Conservation (phyloP, 2,797 vertebrate genomes). For the Sciurus vulgaris region DNA sequence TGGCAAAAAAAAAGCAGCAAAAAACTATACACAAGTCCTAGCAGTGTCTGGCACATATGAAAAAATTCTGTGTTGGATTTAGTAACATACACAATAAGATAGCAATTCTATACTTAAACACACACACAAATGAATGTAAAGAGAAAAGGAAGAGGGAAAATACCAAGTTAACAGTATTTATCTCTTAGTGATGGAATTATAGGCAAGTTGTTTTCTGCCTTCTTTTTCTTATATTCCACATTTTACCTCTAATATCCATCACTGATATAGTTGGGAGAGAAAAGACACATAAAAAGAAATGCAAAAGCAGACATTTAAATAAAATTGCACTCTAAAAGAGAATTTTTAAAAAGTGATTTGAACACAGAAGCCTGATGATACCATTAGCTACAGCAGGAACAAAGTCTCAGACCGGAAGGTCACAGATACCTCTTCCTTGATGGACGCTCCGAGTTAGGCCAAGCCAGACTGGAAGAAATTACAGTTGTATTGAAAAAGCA, state of each 20-base stretch:
- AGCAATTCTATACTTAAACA: conserved; percentile 15
- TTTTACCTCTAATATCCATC: neutral
- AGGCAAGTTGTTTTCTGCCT: neutral
- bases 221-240: conserved; percentile 20
- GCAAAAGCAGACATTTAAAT: neutral
- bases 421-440: neutral
- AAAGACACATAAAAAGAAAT: conserved; percentile 54
- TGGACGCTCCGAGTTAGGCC: neutral
- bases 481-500: neutral
- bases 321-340: neutral
- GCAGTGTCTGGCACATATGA: neutral
- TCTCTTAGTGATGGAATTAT: neutral
- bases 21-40: neutral
- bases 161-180: neutral
- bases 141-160: conserved; percentile 10
- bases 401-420: neutral
- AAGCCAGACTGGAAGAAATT: neutral
- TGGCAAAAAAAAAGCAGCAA: neutral
- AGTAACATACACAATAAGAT: neutral
- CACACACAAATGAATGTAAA: neutral
- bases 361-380: neutral
- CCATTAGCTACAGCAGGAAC: neutral
- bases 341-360: conserved; percentile 2
- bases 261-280: neutral
- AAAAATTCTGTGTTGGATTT: conserved; percentile 8